A percentile compares a stretch with the other conserved stretches of the same genome.
These are phyloP conservation scores for Minunthozetes semirufus DNA, from an alignment of 2,888 invertebrate species.

Conservation along the genomic window DNA sequence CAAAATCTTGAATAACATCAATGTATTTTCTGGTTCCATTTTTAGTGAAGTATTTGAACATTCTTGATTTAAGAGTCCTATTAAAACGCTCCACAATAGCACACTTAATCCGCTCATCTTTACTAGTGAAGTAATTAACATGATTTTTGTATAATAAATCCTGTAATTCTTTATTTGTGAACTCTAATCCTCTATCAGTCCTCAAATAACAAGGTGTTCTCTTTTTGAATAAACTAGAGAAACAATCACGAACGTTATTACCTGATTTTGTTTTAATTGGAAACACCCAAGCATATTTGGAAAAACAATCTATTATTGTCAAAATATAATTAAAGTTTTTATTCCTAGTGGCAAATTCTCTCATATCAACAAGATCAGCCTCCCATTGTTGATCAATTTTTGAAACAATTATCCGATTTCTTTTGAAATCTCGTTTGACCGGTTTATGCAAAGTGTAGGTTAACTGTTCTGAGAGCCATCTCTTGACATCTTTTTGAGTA, in stretches of 20 bases:
- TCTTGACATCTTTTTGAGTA: slow-evolving; percentile 30
- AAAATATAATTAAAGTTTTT: slow-evolving; percentile 43
- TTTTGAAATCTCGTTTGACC: slow-evolving; percentile 26
- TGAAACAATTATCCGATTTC: slow-evolving; percentile 39
- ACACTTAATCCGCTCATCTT: slow-evolving; percentile 44
- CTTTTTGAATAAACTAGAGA: slow-evolving; percentile 1
- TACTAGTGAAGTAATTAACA: slow-evolving; percentile 41
- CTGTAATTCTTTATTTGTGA: slow-evolving; percentile 2
- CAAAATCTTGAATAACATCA: neutral
- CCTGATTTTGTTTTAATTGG: slow-evolving; percentile 42
- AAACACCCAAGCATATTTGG: slow-evolving; percentile 42
- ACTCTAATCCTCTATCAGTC: slow-evolving; percentile 32
- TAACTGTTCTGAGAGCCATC: slow-evolving; percentile 35
- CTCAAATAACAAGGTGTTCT: neutral
- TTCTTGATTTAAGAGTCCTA: slow-evolving; percentile 44
- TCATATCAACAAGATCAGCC: slow-evolving; percentile 42
- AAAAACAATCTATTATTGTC: slow-evolving; percentile 44
- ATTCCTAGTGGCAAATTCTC: slow-evolving; percentile 38
- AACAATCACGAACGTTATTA: neutral
- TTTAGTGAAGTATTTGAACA: slow-evolving; percentile 44
- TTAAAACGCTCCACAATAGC: slow-evolving; percentile 45
- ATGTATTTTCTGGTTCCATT: slow-evolving; percentile 21
- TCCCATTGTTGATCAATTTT: slow-evolving; percentile 43
- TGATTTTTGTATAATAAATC: slow-evolving; percentile 38
- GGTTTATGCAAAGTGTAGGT: slow-evolving; percentile 39